Evolutionary conservation across 2,888 invertebrate genomes (phyloP), one percentile per base, ranked within the genome.

Genomic region (Chesias legatella): DNA sequence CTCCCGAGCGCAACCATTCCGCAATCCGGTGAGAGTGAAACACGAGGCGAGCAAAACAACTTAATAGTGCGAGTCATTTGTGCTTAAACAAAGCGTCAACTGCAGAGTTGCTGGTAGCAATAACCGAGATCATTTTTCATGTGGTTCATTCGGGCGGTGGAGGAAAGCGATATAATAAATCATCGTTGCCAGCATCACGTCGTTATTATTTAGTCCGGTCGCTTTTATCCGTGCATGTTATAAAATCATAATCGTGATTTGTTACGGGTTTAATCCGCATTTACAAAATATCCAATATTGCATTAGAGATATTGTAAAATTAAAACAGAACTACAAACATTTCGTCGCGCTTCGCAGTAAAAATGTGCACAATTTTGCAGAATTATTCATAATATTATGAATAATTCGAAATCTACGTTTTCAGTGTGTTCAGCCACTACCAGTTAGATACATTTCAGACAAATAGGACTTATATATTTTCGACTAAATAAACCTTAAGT

Each of bases 1-100:
- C 46, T 43, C 48, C 36, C 56, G 53, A 33, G 40, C 28, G 27
- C 35, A 38, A 28, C 44, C 37, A 25, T 33, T 32, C 58, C 56
- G 49, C 63, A 69, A 69, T 69, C 70, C 64, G 60, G 65, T 73
- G 74, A 79, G 79, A 79, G 65, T 73, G 74, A 79, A 79, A 79
- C 79, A 73, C 63, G 76, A 75, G 73, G 67, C 71, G 56, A 63
- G 65, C 68, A 61, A 78, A 78, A 78, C 73, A 70, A 75, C 63
- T 81, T 77, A 75, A 76, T 83, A 84, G 85, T 79, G 76, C 73
- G 76, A 84, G 79, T 84, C 84, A 83, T 84, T 85, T 86, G 80
- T 79, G 82, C 80, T 81, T 84, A 85, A 84, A 86, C 84, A 86
- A 83, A 84, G 82, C 84, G 84, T 85, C 86, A 86, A 82, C 80